phyloP scores from a whole-genome alignment of 2,113 vertebrate species.

The Otocyon megalotis region DNA sequence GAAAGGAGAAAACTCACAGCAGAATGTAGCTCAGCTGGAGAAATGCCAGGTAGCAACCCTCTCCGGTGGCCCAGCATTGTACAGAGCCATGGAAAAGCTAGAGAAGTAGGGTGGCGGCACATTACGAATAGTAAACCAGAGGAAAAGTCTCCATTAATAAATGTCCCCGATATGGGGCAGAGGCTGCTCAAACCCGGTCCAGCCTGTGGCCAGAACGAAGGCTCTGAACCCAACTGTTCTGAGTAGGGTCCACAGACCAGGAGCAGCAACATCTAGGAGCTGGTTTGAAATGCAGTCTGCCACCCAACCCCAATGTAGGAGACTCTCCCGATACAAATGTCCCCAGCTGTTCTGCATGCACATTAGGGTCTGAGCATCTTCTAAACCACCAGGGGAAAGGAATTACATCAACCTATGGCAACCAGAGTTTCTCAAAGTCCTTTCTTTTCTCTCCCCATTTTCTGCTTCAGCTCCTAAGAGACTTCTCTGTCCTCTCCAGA shows the following conservation, averaged over 20 bases:
- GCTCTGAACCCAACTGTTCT: neutral
- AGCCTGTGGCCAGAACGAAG: too few relatives aligned
- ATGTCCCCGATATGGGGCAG: too few relatives aligned
- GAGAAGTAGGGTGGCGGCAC: neutral
- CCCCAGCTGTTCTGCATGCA: neutral
- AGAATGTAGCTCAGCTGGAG: neutral
- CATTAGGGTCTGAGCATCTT: neutral
- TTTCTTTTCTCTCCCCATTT: neutral
- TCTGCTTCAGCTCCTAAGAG: neutral
- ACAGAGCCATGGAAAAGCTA: neutral
- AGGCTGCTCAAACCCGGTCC: neutral
- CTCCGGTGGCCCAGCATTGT: fast-evolving
- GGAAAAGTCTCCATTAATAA: neutral
- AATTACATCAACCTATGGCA: neutral
- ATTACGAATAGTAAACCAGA: neutral
- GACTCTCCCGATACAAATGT: neutral
- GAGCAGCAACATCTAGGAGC: neutral
- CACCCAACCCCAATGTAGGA: neutral
- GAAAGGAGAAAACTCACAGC: neutral
- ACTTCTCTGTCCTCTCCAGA: neutral
- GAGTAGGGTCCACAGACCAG: neutral
- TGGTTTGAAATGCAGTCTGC: neutral
- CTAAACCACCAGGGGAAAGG: neutral
- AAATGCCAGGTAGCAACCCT: neutral
- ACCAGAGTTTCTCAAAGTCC: neutral